Evolutionary conservation across 2,888 invertebrate genomes (phyloP).

Genomic region (Unio delphinus): DNA sequence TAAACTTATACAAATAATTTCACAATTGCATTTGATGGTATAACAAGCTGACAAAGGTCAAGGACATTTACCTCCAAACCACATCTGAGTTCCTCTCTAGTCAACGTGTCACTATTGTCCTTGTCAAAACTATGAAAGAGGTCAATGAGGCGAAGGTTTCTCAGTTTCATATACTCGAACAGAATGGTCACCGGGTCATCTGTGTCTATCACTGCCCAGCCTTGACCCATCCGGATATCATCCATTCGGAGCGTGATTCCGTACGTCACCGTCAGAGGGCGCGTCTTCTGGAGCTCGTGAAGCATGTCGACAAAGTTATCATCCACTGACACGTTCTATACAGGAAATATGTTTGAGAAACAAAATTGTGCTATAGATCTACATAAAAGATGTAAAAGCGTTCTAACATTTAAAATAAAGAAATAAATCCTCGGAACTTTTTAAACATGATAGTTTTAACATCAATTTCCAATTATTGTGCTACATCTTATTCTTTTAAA

Average conservation of each 20-base stretch:
- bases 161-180: constrained; percentile 53
- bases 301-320: constrained; percentile 42
- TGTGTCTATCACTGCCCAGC: constrained; percentile 46
- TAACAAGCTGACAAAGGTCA: neutral
- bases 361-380: no score
- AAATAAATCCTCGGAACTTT: no score
- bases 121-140: constrained; percentile 54
- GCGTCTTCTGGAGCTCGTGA: constrained; percentile 30
- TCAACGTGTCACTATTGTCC: constrained; percentile 55
- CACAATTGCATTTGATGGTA: neutral
- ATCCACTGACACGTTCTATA: constrained; percentile 53
- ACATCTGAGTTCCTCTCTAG: constrained; percentile 49
- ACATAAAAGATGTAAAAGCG: no score
- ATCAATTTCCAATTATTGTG: no score
- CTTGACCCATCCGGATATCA: constrained; percentile 40
- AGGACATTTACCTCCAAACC: constrained; percentile 43
- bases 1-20: neutral
- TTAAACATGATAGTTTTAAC: no score
- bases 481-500: no score
- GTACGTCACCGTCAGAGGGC: constrained; percentile 36
- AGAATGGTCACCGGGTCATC: constrained; percentile 51
- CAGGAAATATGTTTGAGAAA: neutral
- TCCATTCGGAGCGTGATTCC: constrained; percentile 50
- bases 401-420: no score
- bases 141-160: constrained; percentile 54